phyloP scores from a whole-genome alignment of 2,888 invertebrate species.

The Drosophila peninsularis region DNA sequence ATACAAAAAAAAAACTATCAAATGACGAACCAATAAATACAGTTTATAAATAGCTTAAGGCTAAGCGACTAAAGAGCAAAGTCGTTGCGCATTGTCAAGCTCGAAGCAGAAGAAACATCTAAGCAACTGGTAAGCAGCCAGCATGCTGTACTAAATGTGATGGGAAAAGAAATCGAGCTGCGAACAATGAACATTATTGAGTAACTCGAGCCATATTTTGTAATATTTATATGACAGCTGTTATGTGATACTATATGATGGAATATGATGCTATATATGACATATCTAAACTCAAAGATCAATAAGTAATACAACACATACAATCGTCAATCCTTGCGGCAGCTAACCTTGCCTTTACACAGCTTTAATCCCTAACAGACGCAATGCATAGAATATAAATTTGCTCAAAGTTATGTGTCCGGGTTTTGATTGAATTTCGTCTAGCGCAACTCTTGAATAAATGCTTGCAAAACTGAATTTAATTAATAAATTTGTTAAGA shows the following conservation, averaged over 20 bases:
- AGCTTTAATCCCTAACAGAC: no score
- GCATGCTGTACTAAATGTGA: constrained; percentile 5
- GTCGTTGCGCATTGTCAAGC: constrained; percentile 19
- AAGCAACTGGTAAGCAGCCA: constrained; percentile 4
- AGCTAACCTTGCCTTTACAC: no score
- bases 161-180: constrained; percentile 4
- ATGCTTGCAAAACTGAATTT: background rate
- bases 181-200: background rate
- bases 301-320: no score
- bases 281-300: background rate
- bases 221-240: background rate
- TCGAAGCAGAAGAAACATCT: background rate
- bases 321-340: no score
- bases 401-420: background rate
- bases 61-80: constrained; percentile 55
- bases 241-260: background rate
- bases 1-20: constrained; percentile 22
- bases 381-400: background rate
- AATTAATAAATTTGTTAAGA: background rate
- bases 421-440: background rate
- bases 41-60: constrained; percentile 53
- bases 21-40: constrained; percentile 68
- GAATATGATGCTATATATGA: background rate
- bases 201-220: background rate
- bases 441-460: background rate